Conservation (phyloP, 2,113 vertebrate genomes). For the Candoia aspera region DNA sequence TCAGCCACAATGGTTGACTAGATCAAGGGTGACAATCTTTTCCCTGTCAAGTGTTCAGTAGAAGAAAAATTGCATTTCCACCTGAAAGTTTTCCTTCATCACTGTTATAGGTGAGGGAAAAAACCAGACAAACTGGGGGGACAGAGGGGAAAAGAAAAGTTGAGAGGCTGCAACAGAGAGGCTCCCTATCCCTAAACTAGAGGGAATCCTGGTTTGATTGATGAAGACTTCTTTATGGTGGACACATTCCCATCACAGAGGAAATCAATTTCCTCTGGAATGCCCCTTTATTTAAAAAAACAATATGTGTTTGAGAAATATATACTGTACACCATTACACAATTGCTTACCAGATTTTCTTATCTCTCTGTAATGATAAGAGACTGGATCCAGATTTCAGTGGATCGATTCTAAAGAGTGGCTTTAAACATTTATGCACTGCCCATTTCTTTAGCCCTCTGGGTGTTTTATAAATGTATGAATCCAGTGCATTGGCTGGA, state of each 20-base stretch:
- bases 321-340: not conserved
- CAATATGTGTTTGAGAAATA: not conserved
- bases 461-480: not conserved
- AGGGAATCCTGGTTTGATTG: not conserved
- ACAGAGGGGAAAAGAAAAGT: not conserved
- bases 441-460: not conserved
- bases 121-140: not conserved
- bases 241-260: not conserved
- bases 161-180: not conserved
- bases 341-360: not conserved
- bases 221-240: not conserved
- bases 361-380: not conserved
- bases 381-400: not conserved
- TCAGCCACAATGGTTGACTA: not conserved
- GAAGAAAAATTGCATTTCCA: not conserved
- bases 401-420: not conserved
- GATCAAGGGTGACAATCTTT: not conserved
- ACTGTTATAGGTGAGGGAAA: not conserved
- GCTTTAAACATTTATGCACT: not conserved
- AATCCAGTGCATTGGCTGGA: not conserved
- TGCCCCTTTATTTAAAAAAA: not conserved
- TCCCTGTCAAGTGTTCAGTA: not conserved
- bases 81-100: not conserved
- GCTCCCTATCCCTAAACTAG: not conserved
- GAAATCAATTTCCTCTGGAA: not conserved